These are phyloP conservation scores for Ceuthmochares aereus DNA, from an alignment of 2,113 vertebrate genomes.

Conservation along the genomic window DNA sequence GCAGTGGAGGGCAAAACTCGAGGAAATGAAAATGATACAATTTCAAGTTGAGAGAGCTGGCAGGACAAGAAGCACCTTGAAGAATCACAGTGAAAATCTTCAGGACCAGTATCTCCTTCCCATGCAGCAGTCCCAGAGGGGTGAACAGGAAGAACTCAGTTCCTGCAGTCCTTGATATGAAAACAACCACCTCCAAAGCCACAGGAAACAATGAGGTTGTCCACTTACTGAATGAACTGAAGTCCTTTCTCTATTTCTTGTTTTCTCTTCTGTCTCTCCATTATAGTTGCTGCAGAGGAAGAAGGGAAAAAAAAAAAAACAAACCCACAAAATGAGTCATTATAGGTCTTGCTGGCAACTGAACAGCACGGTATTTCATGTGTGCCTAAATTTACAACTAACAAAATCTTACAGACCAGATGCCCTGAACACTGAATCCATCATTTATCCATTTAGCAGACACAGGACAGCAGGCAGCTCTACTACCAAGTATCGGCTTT, in stretches of 20 bases:
- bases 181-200: background rate
- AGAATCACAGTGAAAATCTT: background rate
- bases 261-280: conserved; percentile 87
- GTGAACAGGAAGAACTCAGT: background rate
- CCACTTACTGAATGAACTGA: conserved; percentile 91
- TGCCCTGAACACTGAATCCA: background rate
- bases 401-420: conserved; percentile 44
- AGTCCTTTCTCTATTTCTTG: conserved; percentile 90
- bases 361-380: conserved; percentile 16
- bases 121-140: background rate
- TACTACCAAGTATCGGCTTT: conserved; percentile 4
- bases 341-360: conserved; percentile 21
- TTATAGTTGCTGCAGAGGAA: conserved; percentile 74
- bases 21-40: background rate
- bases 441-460: conserved; percentile 23
- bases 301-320: background rate
- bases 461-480: background rate
- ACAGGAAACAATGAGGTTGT: background rate
- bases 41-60: background rate
- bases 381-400: conserved; percentile 33
- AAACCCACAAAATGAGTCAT: background rate
- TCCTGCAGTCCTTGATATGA: background rate
- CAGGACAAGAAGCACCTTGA: background rate
- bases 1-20: background rate
- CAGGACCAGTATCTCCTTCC: background rate